Conservation (phyloP, 2,113 vertebrate genomes). For the Pipra filicauda region DNA sequence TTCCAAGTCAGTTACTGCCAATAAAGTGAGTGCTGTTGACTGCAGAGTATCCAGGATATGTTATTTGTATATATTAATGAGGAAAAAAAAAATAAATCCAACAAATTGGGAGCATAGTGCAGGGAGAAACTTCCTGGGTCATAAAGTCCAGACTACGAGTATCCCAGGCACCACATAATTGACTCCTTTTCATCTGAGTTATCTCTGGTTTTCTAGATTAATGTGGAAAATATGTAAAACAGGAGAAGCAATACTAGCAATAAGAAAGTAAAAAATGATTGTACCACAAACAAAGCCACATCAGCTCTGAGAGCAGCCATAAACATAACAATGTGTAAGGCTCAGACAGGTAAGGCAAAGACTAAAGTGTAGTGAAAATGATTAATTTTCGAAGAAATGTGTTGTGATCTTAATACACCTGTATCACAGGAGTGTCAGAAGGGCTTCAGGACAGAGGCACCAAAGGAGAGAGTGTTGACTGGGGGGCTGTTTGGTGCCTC, state of each 20-base stretch:
- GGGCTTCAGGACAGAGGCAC: not conserved
- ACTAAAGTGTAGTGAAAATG: not conserved
- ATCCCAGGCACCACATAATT: conserved; percentile 55
- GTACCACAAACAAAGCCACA: not conserved
- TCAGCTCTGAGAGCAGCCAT: not conserved
- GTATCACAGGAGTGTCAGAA: not conserved
- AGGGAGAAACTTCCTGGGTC: conserved; percentile 45
- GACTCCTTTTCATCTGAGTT: conserved; percentile 35
- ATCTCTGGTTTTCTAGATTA: not conserved
- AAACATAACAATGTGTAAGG: not conserved
- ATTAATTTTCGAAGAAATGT: not conserved
- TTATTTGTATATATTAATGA: conserved; percentile 26
- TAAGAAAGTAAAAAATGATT: not conserved
- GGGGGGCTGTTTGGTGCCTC: not conserved
- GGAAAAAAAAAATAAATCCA: not conserved
- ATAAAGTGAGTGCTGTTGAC: not conserved
- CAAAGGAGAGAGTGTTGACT: not conserved
- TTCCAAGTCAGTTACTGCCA: not conserved
- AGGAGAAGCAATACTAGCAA: not conserved
- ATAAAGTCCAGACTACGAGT: conserved; percentile 21
- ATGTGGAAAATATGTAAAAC: not conserved
- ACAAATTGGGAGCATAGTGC: not conserved
- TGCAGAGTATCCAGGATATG: not conserved
- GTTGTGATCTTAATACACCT: not conserved
- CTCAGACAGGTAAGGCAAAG: not conserved